Evolutionary conservation across 2,888 invertebrate species (phyloP).

Genomic region (Pecten maximus): DNA sequence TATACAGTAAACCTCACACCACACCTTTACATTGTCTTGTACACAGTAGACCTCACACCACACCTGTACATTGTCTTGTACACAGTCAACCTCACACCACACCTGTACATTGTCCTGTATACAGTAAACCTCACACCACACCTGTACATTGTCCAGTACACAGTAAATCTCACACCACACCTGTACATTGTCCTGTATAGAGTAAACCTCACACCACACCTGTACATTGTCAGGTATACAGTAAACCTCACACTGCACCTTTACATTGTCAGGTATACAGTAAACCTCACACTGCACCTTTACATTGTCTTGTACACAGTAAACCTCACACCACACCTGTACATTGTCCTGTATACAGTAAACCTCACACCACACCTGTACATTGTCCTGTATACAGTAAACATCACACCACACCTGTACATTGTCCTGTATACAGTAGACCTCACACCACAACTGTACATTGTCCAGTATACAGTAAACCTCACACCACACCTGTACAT

Average conservation of each 20-base stretch:
- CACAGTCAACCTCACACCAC: slow-evolving; percentile 70
- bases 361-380: too few species aligned
- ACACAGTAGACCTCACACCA: slow-evolving; percentile 71
- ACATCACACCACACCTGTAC: not conserved
- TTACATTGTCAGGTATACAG: too few species aligned
- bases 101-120: slow-evolving; percentile 70
- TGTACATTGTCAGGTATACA: slow-evolving; percentile 71
- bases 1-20: slow-evolving; percentile 70
- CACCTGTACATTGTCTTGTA: slow-evolving; percentile 68
- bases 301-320: slow-evolving; percentile 72
- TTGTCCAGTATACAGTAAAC: not conserved
- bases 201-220: slow-evolving; percentile 68
- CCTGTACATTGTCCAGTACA: slow-evolving; percentile 69
- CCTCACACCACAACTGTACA: not conserved
- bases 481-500: not conserved
- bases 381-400: slow-evolving; percentile 35
- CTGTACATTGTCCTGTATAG: slow-evolving; percentile 70
- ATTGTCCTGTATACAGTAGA: slow-evolving; percentile 34
- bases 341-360: too few species aligned
- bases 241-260: too few species aligned
- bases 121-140: slow-evolving; percentile 70
- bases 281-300: slow-evolving; percentile 68
- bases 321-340: slow-evolving; percentile 67
- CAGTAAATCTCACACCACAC: slow-evolving; percentile 69
- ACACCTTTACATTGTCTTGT: slow-evolving; percentile 69